Evolutionary conservation across 2,797 vertebrate genomes (phyloP), one percentile per base, ranked within the genome.

Genomic region (Sandelia bainsii): DNA sequence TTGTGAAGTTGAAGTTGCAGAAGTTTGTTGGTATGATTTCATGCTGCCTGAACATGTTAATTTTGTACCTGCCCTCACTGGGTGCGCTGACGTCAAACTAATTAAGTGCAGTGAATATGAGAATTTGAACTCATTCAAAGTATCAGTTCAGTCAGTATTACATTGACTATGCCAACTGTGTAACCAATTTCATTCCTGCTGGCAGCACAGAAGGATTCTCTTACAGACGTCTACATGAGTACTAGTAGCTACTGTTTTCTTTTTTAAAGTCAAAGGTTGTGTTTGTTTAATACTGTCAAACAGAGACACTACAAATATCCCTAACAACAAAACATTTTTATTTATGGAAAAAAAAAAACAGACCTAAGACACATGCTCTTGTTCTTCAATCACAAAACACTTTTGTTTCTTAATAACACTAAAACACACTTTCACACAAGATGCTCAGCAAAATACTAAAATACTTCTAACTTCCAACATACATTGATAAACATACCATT

Each of bases 321-420:
- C 70, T 71, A 56, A 73, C 45, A 80, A 85, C 79, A 79, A 80
- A 86, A 62, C 49, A 75, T 60, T 46, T 65, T 49, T 63, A 59
- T 69, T 81, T 80, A 58, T 83, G 68, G n/a, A 65, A 6, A 6
- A 72, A 73, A 57, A 54, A 32, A 34, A 34, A 42, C 48, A 60
- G 59, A 57, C 54, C 37, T 50, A 52, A 37, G 62, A 65, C 54
- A 77, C 53, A 22, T 80, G 78, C 44, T 79, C 69, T 68, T 71
- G n/a, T 81, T 60, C 62, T 62, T 71, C 39, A 52, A 75, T 79
- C 66, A 57, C 17, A 56, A 80, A 87, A 76, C 10, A 68, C 12
- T 37, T 29, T 44, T 23, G 10, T 17, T 8, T 9, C 23, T 56
- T 40, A 49, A 44, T 61, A 73, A 60, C 45, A 65, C 40, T 25